Base-by-base conservation (phyloP, 2,113 vertebrate genomes). In the Tonatia bakeri region DNA sequence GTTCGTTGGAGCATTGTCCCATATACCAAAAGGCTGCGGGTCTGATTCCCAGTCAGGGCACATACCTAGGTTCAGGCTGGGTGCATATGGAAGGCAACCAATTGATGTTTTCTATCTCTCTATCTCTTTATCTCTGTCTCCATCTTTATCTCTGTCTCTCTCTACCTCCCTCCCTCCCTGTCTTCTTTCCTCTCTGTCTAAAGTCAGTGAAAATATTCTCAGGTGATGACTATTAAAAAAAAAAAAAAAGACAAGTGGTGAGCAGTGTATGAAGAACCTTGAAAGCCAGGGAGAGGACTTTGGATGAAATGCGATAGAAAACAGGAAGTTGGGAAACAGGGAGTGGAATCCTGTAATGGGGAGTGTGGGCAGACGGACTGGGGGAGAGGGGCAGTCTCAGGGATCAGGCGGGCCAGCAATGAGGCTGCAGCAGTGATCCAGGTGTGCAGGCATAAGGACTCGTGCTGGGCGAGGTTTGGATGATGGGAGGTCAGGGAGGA, bases 81-180 rank as follows among this genome's bases (percentile, higher is more conserved):
- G 59, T 61, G 59, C 24, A 10, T 26, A 28, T 28, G 24, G 24
- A 59, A 61, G 59, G 59, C 24, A 26, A 26, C 59, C 59, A 61
- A 61, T 61, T 28, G 9, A 28, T 61, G 59, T 61, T 56, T 19
- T 56, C 22, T 56, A 1, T 24, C 54, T 56, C 5, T 24, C 22
- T 56, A 0, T 61, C 56, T 61, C 26, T 61, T 24, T 61, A 9
- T 59, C 56, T 59, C 10, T 26, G 3, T 26, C 24, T 59, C 22
- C 24, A 5, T 10, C 54, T 10, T 2, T 26, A 5, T 26, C 26
- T 9, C 59, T 28, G 0, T 59, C 26, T 12, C 0, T 28, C 24
- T 26, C 24, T 56, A 17, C 15, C 50, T 52, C 50, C 54, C 22
- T 8, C 20, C 56, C 10, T 9, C 56, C 54, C 54, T 22, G 7